Evolutionary conservation across 2,113 vertebrate species (phyloP), one percentile per base, ranked within the genome.

Genomic region (Geococcyx californianus): DNA sequence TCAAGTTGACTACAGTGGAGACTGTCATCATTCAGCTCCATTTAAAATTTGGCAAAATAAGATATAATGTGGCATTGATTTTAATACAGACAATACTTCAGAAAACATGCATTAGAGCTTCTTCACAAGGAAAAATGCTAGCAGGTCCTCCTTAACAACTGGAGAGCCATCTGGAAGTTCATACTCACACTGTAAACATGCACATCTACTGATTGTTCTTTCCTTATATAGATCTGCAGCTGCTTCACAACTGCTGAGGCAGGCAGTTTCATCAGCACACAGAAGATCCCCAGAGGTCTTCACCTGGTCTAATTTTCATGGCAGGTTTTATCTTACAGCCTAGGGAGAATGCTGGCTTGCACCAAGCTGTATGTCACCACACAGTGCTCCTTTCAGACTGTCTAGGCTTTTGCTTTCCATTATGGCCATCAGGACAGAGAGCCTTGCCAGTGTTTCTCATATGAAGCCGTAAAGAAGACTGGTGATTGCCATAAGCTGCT

Each of bases 161-260:
- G 49, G 64, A 83, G 20, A 90, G 36, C 83, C 82, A 94, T 68
- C 79, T 94, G 87, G 90, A 95, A 90, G 56, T 54, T 31, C 21
- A 7, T 9, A 38, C 36, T 54, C 0, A 0, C 34, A 33, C 29
- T 51, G 38, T 40, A 85, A 79, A 51, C 54, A 62, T 18, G 3
- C 23, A 45, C 54, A 58, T 77, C 74, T 83, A n/a, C 51, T 40
- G 36, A 21, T 13, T 83, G 78, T 14, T 72, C 54, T 84, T 80
- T 72, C 94, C 51, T 76, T 84, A 62, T 55, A 62, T n/a, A 73
- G 80, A 63, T 36, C 51, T 77, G 20, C 76, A 95, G 62, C 83
- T 95, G 93, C 34, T 84, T 74, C 49, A 19, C 4, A 12, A 52
- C 20, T 64, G 55, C 76, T 74, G 58, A 89, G 42, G 29, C 78